These are phyloP conservation scores for Elmis aenea DNA, from an alignment of 2,888 invertebrate genomes.

Conservation along the genomic window DNA sequence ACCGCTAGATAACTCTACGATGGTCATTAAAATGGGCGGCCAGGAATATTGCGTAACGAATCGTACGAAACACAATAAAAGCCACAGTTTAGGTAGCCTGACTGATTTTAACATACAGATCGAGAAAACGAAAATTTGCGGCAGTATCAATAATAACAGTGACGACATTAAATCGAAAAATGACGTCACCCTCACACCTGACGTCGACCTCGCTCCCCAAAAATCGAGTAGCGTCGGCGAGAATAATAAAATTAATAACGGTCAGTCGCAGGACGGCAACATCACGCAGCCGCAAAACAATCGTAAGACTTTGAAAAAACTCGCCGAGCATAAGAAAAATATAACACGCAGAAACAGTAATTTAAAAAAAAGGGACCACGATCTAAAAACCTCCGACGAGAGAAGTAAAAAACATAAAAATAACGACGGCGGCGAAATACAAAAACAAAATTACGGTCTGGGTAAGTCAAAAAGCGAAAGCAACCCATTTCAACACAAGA, in stretches of 20 bases:
- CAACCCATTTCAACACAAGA: conserved; percentile 42
- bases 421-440: conserved; percentile 1
- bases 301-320: no score
- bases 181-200: no score
- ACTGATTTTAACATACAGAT: conserved; percentile 39
- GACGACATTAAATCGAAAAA: conserved; percentile 19
- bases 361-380: conserved; percentile 13
- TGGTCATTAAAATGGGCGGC: conserved; percentile 47
- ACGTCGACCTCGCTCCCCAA: conserved; percentile 2
- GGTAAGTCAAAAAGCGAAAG: conserved; percentile 45
- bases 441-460: conserved; percentile 31
- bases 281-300: no score
- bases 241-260: conserved; percentile 23
- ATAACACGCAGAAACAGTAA: conserved; percentile 4
- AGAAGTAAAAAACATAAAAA: no score
- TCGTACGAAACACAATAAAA: conserved; percentile 39
- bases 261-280: no score
- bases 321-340: not conserved
- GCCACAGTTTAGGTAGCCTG: conserved; percentile 44
- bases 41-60: conserved; percentile 46
- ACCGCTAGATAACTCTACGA: conserved; percentile 43
- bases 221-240: conserved; percentile 32
- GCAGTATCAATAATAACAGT: conserved; percentile 17
- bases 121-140: conserved; percentile 30
- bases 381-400: conserved; percentile 8